These are phyloP conservation scores for Pristionchus maxplancki DNA, from an alignment of 2,888 invertebrate species.

Conservation along the genomic window DNA sequence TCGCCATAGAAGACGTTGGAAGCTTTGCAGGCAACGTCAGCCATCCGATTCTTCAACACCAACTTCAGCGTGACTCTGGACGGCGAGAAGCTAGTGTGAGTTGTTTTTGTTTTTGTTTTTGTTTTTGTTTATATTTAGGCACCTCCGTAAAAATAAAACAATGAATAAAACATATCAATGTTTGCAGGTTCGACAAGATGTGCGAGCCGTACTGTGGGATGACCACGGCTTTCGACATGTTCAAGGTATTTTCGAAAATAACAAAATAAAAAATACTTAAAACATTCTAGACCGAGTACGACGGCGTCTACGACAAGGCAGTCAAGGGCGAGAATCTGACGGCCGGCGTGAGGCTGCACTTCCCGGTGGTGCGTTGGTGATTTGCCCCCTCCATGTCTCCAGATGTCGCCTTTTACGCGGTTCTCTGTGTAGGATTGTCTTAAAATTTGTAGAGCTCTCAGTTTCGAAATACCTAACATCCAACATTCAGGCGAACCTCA, in stretches of 20 bases:
- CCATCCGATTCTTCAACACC: slow-evolving; percentile 57
- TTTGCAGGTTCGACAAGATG: slow-evolving; percentile 64
- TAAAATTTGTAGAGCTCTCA: background rate
- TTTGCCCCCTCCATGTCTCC: no score
- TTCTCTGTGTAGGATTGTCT: no score
- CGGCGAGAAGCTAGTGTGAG: slow-evolving; percentile 55
- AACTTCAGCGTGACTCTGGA: slow-evolving; percentile 63
- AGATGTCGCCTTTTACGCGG: no score
- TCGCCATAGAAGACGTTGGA: no score
- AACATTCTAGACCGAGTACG: slow-evolving; percentile 56
- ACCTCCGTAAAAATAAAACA: no score
- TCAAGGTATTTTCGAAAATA: slow-evolving; percentile 60
- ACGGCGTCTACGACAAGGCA: slow-evolving; percentile 57
- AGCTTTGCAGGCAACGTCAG: background rate
- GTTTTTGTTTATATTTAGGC: no score
- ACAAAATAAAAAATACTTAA: background rate
- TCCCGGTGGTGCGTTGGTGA: slow-evolving; percentile 66
- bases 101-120: background rate
- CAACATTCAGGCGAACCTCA: slow-evolving; percentile 55
- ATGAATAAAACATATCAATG: background rate
- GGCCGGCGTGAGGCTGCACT: slow-evolving; percentile 56
- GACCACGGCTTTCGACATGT: slow-evolving; percentile 72
- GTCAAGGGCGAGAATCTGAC: slow-evolving; percentile 39
- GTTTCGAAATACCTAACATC: no score
- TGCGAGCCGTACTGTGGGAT: slow-evolving; percentile 75